phyloP scores from a whole-genome alignment of 2,888 invertebrate genomes.

The Saturnia japonica region DNA sequence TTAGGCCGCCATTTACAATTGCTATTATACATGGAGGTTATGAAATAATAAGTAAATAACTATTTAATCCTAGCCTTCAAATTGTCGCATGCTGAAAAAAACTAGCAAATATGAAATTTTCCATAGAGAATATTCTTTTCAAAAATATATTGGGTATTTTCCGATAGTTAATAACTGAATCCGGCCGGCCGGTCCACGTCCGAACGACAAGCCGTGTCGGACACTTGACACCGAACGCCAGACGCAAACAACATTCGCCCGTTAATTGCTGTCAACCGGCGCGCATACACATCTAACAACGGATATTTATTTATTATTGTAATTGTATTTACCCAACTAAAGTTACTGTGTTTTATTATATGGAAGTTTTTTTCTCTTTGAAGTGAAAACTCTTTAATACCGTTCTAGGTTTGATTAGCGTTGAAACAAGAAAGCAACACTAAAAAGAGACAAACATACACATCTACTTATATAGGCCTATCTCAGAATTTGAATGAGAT shows the following conservation, averaged over 20 bases:
- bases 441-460: no score
- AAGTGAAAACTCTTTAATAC: no score
- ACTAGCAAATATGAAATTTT: neutral
- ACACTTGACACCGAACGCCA: conserved; percentile 56
- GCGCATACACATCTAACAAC: conserved; percentile 21
- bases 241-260: conserved; percentile 46
- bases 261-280: conserved; percentile 46
- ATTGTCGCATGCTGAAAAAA: neutral
- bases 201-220: conserved; percentile 43
- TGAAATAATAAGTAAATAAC: no score
- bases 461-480: no score
- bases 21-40: no score
- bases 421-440: no score
- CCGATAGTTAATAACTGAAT: conserved; percentile 36
- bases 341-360: neutral
- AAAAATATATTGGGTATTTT: conserved; percentile 19
- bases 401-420: no score
- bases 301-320: conserved; percentile 21
- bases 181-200: conserved; percentile 23
- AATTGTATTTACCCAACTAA: neutral
- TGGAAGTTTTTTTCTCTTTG: neutral
- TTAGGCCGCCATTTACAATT: no score
- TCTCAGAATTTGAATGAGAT: no score
- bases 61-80: neutral
- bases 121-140: neutral